Percentiles rank a stretch among this genome's conserved stretches.
Conservation (phyloP, 2,888 invertebrate genomes). For the Dasypolia templi region DNA sequence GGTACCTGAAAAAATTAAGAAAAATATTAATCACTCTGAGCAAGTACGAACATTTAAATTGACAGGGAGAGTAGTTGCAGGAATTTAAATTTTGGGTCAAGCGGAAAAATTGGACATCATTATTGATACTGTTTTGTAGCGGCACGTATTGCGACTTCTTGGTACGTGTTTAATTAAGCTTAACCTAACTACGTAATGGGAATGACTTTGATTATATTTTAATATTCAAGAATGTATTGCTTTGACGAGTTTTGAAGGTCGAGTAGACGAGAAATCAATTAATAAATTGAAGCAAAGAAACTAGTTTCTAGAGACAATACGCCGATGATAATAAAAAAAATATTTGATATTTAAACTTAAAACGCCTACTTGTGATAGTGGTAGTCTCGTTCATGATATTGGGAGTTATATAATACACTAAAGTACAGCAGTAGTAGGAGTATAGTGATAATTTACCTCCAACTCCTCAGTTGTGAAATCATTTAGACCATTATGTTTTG, state of each 20-base stretch:
- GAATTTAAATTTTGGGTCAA: not conserved
- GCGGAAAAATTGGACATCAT: constrained; percentile 5
- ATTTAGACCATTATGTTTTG: constrained; percentile 69
- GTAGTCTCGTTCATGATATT: not conserved
- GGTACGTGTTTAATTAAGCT: constrained; percentile 18
- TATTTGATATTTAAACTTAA: not conserved
- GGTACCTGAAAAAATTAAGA: constrained; percentile 75
- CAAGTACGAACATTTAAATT: not conserved
- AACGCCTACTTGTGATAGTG: not conserved
- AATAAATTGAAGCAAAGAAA: not conserved
- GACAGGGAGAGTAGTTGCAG: not conserved
- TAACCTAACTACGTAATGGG: not conserved
- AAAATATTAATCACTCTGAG: not conserved
- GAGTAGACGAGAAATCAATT: not conserved
- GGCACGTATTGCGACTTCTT: constrained; percentile 39
- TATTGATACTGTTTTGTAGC: constrained; percentile 13
- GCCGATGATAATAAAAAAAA: not conserved
- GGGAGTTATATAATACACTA: not conserved
- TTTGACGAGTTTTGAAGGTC: not conserved
- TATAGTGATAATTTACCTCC: constrained; percentile 68
- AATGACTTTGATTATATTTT: too few relatives aligned
- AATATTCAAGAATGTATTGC: not conserved
- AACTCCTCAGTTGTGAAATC: constrained; percentile 93
- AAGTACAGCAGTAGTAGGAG: too few relatives aligned
- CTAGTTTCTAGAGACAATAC: not conserved